Base-by-base conservation (phyloP, 2,113 vertebrate genomes). In the Pseudorasbora parva region DNA sequence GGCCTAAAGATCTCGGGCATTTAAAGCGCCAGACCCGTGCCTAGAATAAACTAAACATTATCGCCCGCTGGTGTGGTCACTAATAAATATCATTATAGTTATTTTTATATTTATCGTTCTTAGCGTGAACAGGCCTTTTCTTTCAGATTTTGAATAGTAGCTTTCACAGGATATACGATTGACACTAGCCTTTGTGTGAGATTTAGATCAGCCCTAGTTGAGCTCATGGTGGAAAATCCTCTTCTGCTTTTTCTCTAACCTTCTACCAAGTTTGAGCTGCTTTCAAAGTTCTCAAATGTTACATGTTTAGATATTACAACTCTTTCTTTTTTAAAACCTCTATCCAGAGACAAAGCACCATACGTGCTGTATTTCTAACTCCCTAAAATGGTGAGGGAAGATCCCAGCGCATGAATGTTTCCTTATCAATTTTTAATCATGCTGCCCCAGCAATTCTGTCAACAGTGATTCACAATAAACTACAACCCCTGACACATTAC, bases 401-500 rank as follows among this genome's bases (percentile, higher is more conserved):
- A 92, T 92, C 92, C 90, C 91, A 88, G 92, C 90, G 89, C 89
- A 66, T 87, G 89, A 88, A 92, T 92, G 88, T 92, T 95, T 90
- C 88, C 89, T 93, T 94, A 95, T 96, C 94, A 95, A 95, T 95
- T 96, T 95, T 95, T 95, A 95, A 94, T 93, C 91, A 93, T 94
- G 94, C 91, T 86, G 89, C 89, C 78, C 79, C 30, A 41, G 84
- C 91, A 91, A 93, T 93, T 91, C 90, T 94, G 94, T 95, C 94
- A 93, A 87, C 91, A 93, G 54, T 90, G 90, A 94, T 94, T 93
- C 72, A 92, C 92, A 85, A 93, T 90, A 93, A 95, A 95, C 90
- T 93, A 91, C 92, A 93, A 94, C 93, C 93, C 82, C 89, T 94
- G 95, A 94, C 93, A 92, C 89, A 89, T 89, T 93, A 93, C 87